These are phyloP conservation scores for Contarinia nasturtii DNA, from an alignment of 1,140 invertebrate genomes.

Conservation along the genomic window DNA sequence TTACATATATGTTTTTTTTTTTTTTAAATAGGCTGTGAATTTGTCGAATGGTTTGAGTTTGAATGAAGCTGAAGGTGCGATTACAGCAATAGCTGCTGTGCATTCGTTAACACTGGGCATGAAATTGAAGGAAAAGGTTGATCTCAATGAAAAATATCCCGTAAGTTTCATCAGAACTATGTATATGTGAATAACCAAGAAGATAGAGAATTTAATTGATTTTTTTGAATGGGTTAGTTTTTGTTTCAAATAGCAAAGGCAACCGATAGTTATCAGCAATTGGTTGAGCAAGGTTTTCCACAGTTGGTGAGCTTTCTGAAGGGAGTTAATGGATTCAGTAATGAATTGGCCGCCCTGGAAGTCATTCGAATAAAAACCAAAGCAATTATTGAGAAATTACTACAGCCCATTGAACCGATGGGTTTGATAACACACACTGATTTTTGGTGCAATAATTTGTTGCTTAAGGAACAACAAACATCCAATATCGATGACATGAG, in stretches of 20 bases:
- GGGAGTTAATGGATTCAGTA: conserved; percentile 34
- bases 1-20: not conserved
- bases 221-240: conserved; percentile 31
- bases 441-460: conserved; percentile 65
- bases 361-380: conserved; percentile 35
- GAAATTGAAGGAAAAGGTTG: conserved; percentile 36
- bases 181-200: not conserved
- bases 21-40: conserved; percentile 21
- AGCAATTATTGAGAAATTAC: conserved; percentile 38
- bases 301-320: conserved; percentile 49
- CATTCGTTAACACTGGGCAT: conserved; percentile 49
- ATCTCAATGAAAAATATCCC: conserved; percentile 41
- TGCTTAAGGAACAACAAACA: conserved; percentile 36
- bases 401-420: conserved; percentile 43
- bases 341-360: conserved; percentile 25
- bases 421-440: conserved; percentile 58
- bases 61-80: conserved; percentile 39
- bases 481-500: conserved; percentile 19
- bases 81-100: conserved; percentile 45
- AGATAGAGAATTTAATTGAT: too few species aligned
- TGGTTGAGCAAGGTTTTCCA: conserved; percentile 51
- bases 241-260: conserved; percentile 54
- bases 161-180: too few species aligned
- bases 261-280: conserved; percentile 54
- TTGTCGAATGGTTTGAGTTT: conserved; percentile 48